A percentile compares a stretch with the other conserved stretches of the same genome.
Conservation (phyloP, 35 echinoderm and acorn worm species). For the Lytechinus pictus region DNA sequence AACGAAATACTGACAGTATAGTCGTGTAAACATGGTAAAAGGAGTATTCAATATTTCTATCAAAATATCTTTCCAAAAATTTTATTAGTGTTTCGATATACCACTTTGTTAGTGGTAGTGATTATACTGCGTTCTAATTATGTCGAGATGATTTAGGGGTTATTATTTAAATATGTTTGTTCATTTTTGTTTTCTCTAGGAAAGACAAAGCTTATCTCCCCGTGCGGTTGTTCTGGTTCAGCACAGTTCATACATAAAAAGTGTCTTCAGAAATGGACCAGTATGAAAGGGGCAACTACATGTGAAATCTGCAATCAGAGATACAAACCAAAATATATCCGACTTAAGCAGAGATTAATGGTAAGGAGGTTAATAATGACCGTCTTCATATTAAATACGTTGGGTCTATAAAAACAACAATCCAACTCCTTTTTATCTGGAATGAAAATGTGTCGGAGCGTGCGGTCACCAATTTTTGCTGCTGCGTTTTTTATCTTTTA, state of each 20-base stretch:
- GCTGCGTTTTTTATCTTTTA: too few species aligned
- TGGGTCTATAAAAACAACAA: too few species aligned
- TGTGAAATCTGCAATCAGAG: slow-evolving; percentile 58
- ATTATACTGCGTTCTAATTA: not conserved
- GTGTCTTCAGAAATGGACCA: slow-evolving; percentile 51
- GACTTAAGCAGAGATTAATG: slow-evolving; percentile 25
- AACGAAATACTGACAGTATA: too few species aligned
- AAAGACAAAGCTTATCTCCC: slow-evolving; percentile 48
- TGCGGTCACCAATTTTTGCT: too few species aligned
- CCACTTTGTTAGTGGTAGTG: not conserved
- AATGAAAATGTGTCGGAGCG: too few species aligned
- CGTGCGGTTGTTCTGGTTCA: slow-evolving; percentile 56
- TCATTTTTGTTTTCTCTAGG: slow-evolving; percentile 11
- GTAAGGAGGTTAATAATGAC: not conserved
- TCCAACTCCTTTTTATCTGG: too few species aligned
- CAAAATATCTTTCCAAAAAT: too few species aligned
- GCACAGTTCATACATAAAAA: slow-evolving; percentile 41
- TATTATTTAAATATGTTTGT: not conserved
- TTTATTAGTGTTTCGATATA: too few species aligned
- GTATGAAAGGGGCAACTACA: slow-evolving; percentile 41
- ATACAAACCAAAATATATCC: slow-evolving; percentile 51
- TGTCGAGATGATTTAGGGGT: not conserved
- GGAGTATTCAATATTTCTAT: too few species aligned
- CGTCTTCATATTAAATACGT: too few species aligned
- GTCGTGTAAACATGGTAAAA: too few species aligned